Evolutionary conservation across 2,888 invertebrate genomes (phyloP), one percentile per base, ranked within the genome.

Genomic region (Melieria crassipennis): DNA sequence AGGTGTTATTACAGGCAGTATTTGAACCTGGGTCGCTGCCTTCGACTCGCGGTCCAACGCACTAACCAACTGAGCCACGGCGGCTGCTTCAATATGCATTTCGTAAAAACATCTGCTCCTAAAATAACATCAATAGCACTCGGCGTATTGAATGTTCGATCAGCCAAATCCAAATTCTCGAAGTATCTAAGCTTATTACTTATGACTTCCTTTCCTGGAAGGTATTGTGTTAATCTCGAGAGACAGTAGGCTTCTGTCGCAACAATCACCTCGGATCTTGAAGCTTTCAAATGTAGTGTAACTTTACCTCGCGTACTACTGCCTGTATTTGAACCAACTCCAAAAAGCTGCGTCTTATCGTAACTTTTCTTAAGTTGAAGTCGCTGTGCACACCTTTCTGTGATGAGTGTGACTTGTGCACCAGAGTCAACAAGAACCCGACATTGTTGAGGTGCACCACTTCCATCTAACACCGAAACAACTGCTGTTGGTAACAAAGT

Each of bases 391-490:
- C 73, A 76, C 42, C 69, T 64, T 42, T 75, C 73, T 52, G 71
- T 55, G 9, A 75, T 71, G 5, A 75, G 58, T 7, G 68, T 72
- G 10, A 72, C 64, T 50, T 74, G 67, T 9, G 73, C 70, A 46
- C 72, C 73, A 43, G 72, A 72, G 65, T 75, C 73, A 7, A 75
- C 52, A 3, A 75, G 62, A n/a, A 64, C 73, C 7, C 73, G 71
- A 61, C 73, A 75, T 42, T 65, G 60, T 63, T 70, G 68, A 16
- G 62, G 30, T 13, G 16, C n/a, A 46, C 61, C 64, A 13, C 9
- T 61, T 4, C 9, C 58, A 30, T 65, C 69, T 43, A 62, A 64
- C 4, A 70, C 60, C 61, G 58, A 52, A 10, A 70, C 65, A 9
- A 70, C n/a, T 9, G 62, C 70, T 7, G 68, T 71, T 46, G 73